Evolutionary conservation across 2,797 vertebrate genomes (phyloP).

Genomic region (Coccyzus lansbergi): DNA sequence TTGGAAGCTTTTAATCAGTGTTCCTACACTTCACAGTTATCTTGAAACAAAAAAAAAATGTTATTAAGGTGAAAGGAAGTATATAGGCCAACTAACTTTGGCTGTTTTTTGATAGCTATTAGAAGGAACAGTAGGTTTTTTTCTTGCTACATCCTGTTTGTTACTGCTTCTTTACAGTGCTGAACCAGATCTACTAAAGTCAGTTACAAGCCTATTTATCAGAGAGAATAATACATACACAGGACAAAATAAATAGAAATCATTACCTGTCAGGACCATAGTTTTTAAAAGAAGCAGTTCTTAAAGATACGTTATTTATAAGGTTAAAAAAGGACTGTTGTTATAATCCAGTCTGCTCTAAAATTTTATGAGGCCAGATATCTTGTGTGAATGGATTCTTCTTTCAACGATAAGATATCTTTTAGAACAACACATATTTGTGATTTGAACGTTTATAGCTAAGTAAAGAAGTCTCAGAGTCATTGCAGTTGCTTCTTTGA

Average conservation of each 20-base stretch:
- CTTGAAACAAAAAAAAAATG: background rate
- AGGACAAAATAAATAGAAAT: constrained; percentile 47
- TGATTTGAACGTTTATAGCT: background rate
- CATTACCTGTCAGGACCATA: background rate
- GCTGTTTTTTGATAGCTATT: background rate
- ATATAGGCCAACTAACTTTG: background rate
- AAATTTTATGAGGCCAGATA: constrained; percentile 21
- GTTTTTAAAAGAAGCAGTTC: constrained; percentile 43
- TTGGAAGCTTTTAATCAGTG: background rate
- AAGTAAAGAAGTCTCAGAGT: background rate
- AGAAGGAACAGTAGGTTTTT: background rate
- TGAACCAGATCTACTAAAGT: background rate
- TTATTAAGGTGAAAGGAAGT: background rate
- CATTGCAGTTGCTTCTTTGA: background rate
- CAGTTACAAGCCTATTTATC: constrained; percentile 22
- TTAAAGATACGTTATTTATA: constrained; percentile 53
- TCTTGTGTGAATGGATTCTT: constrained; percentile 30
- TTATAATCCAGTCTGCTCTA: constrained; percentile 24
- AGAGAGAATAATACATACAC: background rate
- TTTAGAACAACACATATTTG: background rate
- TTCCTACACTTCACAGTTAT: background rate
- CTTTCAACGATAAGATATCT: constrained; percentile 14
- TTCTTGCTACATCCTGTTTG: background rate
- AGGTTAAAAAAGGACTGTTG: constrained; percentile 36
- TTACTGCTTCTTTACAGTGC: background rate